Evolutionary conservation across 2,888 invertebrate genomes (phyloP).

Genomic region (Strigamia maritima): DNA sequence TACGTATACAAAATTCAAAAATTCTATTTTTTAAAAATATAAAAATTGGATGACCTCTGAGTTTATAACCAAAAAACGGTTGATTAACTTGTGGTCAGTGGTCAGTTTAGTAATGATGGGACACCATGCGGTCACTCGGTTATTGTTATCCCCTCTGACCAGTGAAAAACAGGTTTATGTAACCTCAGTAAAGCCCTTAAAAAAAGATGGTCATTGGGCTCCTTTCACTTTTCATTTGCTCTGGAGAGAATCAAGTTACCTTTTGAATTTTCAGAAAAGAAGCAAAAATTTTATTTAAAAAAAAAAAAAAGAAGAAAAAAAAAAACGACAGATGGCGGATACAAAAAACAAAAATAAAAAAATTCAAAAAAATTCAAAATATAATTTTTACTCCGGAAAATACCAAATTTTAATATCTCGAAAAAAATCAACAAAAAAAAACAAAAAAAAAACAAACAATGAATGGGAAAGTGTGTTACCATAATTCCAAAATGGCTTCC

Average conservation of each 20-base stretch:
- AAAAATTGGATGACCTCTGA: not conserved
- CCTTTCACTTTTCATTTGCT: conserved; percentile 32
- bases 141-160: conserved; percentile 31
- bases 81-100: conserved; percentile 28
- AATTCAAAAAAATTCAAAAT: not conserved
- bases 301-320: not conserved
- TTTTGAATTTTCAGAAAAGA: conserved; percentile 11
- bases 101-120: conserved; percentile 31
- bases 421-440: not conserved
- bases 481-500: not conserved
- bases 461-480: not conserved
- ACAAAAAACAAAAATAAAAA: not conserved
- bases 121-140: conserved; percentile 27
- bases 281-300: not conserved
- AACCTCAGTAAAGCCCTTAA: conserved; percentile 1
- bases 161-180: conserved; percentile 24
- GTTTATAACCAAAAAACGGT: not conserved
- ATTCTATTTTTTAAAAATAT: too few relatives aligned
- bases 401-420: not conserved
- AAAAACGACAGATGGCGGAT: conserved; percentile 13
- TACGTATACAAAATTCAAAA: too few relatives aligned
- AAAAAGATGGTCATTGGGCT: not conserved
- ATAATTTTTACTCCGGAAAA: too few relatives aligned
- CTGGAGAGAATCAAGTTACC: conserved; percentile 12
- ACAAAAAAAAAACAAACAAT: not conserved